Percentiles rank a stretch among this genome's conserved stretches.
These are phyloP conservation scores for Lasioglossum marginatum DNA, from an alignment of 2,888 invertebrate species.

Conservation along the genomic window DNA sequence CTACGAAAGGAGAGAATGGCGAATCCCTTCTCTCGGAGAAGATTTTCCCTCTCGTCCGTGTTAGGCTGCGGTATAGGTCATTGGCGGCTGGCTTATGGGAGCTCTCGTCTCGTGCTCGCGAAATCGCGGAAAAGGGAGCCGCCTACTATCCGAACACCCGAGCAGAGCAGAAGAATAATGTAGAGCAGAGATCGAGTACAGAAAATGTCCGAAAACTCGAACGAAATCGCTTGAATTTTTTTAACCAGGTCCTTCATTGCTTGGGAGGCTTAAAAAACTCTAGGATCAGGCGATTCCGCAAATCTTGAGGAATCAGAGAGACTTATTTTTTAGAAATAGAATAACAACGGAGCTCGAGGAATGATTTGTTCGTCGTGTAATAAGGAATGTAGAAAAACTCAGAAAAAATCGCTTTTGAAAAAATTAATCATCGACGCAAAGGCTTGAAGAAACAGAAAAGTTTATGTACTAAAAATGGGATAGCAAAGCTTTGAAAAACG, in stretches of 20 bases:
- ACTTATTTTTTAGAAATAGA: background rate
- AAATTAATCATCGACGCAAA: too few relatives aligned
- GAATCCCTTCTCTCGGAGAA: constrained; percentile 70
- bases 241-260: too few relatives aligned
- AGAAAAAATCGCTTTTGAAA: too few relatives aligned
- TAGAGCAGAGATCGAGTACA: background rate
- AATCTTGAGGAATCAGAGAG: background rate
- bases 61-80: constrained; percentile 73
- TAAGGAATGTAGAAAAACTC: too few relatives aligned
- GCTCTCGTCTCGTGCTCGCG: constrained; percentile 45
- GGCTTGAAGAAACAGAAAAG: too few relatives aligned
- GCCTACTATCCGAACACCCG: background rate
- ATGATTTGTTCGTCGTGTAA: too few relatives aligned
- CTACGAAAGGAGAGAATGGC: constrained; percentile 75
- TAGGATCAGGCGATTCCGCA: background rate
- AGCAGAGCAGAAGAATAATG: background rate
- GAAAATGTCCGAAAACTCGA: background rate
- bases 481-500: too few relatives aligned
- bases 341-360: too few relatives aligned
- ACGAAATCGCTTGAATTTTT: background rate
- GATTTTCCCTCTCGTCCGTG: constrained; percentile 69
- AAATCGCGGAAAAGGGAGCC: constrained; percentile 21
- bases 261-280: background rate
- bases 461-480: too few relatives aligned
- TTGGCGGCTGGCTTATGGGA: constrained; percentile 73